These are phyloP conservation scores for Amphiura filiformis DNA, from an alignment of 35 echinoderm and acorn worm genomes.

Conservation along the genomic window DNA sequence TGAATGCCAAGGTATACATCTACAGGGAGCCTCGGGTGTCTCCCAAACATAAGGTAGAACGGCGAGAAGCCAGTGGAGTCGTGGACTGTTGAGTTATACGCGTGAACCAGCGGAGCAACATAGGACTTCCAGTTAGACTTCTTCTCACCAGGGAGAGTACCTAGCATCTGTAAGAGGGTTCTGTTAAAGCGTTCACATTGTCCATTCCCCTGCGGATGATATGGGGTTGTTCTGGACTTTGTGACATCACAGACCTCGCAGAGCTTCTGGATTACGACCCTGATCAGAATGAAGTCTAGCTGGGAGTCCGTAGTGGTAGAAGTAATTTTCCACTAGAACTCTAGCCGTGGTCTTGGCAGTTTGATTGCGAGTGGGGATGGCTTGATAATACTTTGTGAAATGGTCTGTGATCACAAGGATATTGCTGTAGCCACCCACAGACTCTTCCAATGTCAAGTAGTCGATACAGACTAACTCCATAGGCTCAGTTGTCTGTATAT, in stretches of 20 bases:
- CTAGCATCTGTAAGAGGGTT: slow-evolving; percentile 34
- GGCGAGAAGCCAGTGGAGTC: slow-evolving; percentile 20
- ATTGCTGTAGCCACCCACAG: slow-evolving; percentile 1
- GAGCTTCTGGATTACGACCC: slow-evolving; percentile 31
- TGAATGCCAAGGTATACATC: slow-evolving; percentile 22
- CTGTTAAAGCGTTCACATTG: slow-evolving; percentile 21
- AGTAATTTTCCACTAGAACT: slow-evolving; percentile 4
- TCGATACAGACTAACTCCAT: slow-evolving; percentile 50
- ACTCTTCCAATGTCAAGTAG: slow-evolving; percentile 29
- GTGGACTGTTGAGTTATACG: slow-evolving; percentile 33
- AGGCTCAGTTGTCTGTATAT: slow-evolving; percentile 24
- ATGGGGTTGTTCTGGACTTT: slow-evolving; percentile 21
- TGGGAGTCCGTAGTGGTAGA: slow-evolving; percentile 55
- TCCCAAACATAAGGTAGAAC: slow-evolving; percentile 41
- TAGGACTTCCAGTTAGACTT: slow-evolving; percentile 37
- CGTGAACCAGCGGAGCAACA: slow-evolving; percentile 16
- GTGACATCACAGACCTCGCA: not conserved
- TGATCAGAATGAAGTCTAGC: slow-evolving; percentile 33
- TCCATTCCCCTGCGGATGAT: slow-evolving; percentile 22
- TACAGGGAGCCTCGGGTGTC: slow-evolving; percentile 36
- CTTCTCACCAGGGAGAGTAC: slow-evolving; percentile 21
- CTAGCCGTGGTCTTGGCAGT: slow-evolving; percentile 34
- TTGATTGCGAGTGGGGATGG: slow-evolving; percentile 49
- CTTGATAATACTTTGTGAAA: slow-evolving; percentile 29
- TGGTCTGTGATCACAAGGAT: slow-evolving; percentile 52